phyloP scores from a whole-genome alignment of 2,888 invertebrate genomes.

The Campoplex capitator region DNA sequence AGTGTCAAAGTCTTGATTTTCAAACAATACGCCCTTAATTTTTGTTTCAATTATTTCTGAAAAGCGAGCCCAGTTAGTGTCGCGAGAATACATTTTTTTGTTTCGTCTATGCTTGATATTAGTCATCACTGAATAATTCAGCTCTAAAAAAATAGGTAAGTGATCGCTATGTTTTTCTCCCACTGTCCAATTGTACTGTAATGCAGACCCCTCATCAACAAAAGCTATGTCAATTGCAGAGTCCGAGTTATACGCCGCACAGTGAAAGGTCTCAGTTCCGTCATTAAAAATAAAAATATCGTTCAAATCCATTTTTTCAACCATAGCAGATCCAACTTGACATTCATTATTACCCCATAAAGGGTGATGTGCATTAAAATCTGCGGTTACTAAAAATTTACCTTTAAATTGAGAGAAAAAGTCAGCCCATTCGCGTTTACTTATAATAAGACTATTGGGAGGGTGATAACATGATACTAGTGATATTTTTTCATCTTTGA shows the following conservation, averaged over 20 bases:
- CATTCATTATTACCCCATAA: slow-evolving; percentile 44
- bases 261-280: slow-evolving; percentile 30
- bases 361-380: slow-evolving; percentile 29
- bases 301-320: not conserved
- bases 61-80: slow-evolving; percentile 30
- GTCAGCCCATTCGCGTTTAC: slow-evolving; percentile 25
- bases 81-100: slow-evolving; percentile 18
- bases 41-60: too few species aligned
- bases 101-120: not conserved
- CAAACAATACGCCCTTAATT: too few species aligned
- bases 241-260: slow-evolving; percentile 6
- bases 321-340: slow-evolving; percentile 25
- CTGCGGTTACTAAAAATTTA: slow-evolving; percentile 39
- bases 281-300: slow-evolving; percentile 28
- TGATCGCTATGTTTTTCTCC: slow-evolving; percentile 44
- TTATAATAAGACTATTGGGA: not conserved
- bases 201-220: slow-evolving; percentile 24
- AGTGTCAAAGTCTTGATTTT: too few species aligned
- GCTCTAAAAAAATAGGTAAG: slow-evolving; percentile 37
- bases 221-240: slow-evolving; percentile 53
- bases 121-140: not conserved
- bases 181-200: slow-evolving; percentile 34
- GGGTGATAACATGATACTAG: slow-evolving; percentile 54
- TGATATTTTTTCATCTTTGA: slow-evolving; percentile 25
- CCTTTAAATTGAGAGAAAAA: slow-evolving; percentile 56